Conservation (phyloP, 2,113 vertebrate species). For the Trematocara macrostoma region DNA sequence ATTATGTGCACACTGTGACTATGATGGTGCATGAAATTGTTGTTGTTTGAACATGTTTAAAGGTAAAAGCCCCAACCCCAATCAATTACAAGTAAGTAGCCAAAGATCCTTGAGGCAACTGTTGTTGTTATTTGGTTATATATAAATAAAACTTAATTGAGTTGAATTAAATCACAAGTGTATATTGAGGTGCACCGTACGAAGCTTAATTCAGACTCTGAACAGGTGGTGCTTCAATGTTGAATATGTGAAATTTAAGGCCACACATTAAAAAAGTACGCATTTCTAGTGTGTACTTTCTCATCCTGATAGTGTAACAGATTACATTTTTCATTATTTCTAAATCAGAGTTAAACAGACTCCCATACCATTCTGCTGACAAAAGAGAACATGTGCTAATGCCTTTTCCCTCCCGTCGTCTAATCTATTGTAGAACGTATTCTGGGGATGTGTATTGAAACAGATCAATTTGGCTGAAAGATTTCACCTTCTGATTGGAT, state of each 20-base stretch:
- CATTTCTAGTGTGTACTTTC: background rate
- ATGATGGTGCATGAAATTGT: background rate
- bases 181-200: background rate
- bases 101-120: background rate
- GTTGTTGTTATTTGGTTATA: background rate
- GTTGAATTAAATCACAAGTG: background rate
- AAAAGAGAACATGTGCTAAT: slow-evolving; percentile 18
- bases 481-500: slow-evolving; percentile 30
- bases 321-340: background rate
- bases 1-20: background rate
- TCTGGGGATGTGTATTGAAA: slow-evolving; percentile 37
- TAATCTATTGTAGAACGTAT: slow-evolving; percentile 28
- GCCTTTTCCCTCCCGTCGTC: background rate
- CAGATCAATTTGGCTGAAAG: slow-evolving; percentile 39
- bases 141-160: background rate
- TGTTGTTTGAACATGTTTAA: background rate
- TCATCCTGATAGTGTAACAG: background rate
- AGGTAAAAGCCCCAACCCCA: background rate
- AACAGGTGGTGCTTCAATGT: background rate
- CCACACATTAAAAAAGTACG: background rate
- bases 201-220: background rate
- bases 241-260: background rate
- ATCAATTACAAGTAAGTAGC: background rate
- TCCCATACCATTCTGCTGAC: slow-evolving; percentile 28
- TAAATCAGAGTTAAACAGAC: slow-evolving; percentile 14